Evolutionary conservation across 1,140 invertebrate species (phyloP).

Genomic region (Dendroctonus valens): DNA sequence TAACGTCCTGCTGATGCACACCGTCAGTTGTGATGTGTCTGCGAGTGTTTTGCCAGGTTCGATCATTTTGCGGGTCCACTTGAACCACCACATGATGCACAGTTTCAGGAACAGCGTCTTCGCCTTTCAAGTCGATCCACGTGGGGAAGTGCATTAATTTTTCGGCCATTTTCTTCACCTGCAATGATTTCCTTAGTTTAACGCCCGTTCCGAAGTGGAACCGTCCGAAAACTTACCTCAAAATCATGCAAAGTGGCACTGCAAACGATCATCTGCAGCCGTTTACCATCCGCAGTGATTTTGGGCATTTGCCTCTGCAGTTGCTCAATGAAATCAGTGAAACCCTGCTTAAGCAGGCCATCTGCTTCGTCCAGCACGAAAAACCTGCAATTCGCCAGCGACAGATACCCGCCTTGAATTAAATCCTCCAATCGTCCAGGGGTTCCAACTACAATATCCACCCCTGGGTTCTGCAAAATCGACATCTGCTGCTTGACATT

Average conservation of each 20-base stretch:
- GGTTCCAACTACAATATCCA: constrained; percentile 95
- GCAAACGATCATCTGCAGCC: constrained; percentile 98
- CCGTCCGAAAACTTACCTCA: constrained; percentile 65
- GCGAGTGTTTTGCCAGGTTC: constrained; percentile 75
- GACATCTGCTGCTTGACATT: constrained; percentile 90
- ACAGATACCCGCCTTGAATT: constrained; percentile 81
- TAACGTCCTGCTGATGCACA: constrained; percentile 82
- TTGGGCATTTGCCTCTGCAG: constrained; percentile 91
- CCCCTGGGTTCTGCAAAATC: constrained; percentile 63
- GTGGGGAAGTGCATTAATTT: constrained; percentile 98
- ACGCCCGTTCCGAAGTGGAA: not conserved
- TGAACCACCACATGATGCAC: constrained; percentile 96
- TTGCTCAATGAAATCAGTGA: constrained; percentile 81
- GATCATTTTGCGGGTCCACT: constrained; percentile 88
- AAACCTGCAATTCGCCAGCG: constrained; percentile 87
- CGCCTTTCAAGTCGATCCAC: constrained; percentile 99
- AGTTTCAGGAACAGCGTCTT: constrained; percentile 97
- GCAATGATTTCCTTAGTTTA: not conserved
- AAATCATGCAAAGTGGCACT: constrained; percentile 97
- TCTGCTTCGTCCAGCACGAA: constrained; percentile 99
- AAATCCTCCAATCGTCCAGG: constrained; percentile 94
- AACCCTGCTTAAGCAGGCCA: constrained; percentile 86
- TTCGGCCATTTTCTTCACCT: constrained; percentile 90
- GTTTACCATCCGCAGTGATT: constrained; percentile 85
- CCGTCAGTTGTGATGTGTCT: constrained; percentile 81